Base-by-base conservation (phyloP, 2,888 invertebrate species). In the Anodontia alba region DNA sequence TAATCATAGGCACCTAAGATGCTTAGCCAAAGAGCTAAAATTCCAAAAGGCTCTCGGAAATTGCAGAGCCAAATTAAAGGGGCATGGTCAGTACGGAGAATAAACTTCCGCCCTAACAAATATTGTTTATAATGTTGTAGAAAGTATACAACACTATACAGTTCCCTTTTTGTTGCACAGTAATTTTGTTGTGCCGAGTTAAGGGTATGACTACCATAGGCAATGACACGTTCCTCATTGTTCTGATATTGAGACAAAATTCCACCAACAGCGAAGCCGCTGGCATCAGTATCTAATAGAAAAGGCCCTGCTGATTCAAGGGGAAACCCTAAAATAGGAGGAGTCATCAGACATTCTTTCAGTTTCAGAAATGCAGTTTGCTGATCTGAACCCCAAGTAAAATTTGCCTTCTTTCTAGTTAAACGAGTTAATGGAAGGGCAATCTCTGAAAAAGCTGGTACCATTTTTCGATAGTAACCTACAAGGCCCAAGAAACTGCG, bases 271-370 rank as follows among this genome's bases (percentile, higher is more conserved):
- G 36, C 86, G 73, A n/a, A 78, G 15, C n/a, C 17, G 67, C 86
- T 83, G 15, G 86, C 86, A 78, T 88, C 85, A 12, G 74, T 76
- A 66, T 84, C 87, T 12, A 86, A 33, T 2, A 81, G 73, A 51
- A 84, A 88, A 20, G 82, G 77, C 31, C 49, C 15, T n/a, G 67
- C 74, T 51, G 73, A 86, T 66, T 87, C 86, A n/a, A n/a, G n/a
- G 38, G 87, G 76, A 67, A 77, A 86, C 31, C 83, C 82, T 80
- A 54, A 38, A 42, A 88, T 72, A 12, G 80, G 78, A n/a, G 86
- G 57, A 29, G 62, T 38, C 12, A 67, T 46, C n/a, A 87, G 57
- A 12, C 46, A 31, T n/a, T 83, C 42, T 77, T 87, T 85, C 20
- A 85, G 71, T 17, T 33, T 36, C 33, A 70, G 51, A 67, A 87